Percentiles rank a stretch among this genome's conserved stretches.
Evolutionary conservation across 2,113 vertebrate species (phyloP).

Genomic region (Pituophis catenifer): DNA sequence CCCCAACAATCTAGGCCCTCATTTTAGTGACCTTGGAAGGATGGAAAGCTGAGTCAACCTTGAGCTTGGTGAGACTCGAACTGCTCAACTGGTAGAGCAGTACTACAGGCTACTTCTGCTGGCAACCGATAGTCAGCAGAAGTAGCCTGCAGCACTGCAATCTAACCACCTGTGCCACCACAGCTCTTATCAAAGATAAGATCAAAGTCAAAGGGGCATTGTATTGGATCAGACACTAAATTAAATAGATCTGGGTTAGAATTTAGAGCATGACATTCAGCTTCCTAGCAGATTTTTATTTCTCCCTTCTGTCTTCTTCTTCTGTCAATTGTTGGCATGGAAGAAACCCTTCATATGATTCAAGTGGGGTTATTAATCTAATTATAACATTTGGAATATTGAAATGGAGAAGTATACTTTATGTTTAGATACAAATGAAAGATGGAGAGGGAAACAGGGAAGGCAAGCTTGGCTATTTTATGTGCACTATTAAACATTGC

Average conservation of each 20-base stretch:
- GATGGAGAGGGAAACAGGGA: neutral
- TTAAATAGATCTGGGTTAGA: neutral
- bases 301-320: neutral
- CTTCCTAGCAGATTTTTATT: neutral
- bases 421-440: conserved; percentile 21
- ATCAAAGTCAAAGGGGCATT: neutral
- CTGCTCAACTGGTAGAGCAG: too few relatives aligned
- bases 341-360: conserved; percentile 14
- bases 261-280: neutral
- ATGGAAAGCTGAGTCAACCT: too few relatives aligned
- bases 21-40: too few relatives aligned
- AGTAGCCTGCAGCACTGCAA: too few relatives aligned
- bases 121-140: too few relatives aligned
- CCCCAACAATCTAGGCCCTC: too few relatives aligned
- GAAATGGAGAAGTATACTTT: conserved; percentile 34
- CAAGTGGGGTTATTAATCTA: conserved; percentile 29
- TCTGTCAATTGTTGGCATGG: neutral
- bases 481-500: neutral
- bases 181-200: neutral
- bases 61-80: too few relatives aligned
- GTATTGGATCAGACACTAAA: neutral
- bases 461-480: neutral
- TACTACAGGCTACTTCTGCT: too few relatives aligned
- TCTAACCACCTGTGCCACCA: too few relatives aligned
- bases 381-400: conserved; percentile 25